These are phyloP conservation scores for Aplysia californica DNA, from an alignment of 1,140 invertebrate species.

Conservation along the genomic window DNA sequence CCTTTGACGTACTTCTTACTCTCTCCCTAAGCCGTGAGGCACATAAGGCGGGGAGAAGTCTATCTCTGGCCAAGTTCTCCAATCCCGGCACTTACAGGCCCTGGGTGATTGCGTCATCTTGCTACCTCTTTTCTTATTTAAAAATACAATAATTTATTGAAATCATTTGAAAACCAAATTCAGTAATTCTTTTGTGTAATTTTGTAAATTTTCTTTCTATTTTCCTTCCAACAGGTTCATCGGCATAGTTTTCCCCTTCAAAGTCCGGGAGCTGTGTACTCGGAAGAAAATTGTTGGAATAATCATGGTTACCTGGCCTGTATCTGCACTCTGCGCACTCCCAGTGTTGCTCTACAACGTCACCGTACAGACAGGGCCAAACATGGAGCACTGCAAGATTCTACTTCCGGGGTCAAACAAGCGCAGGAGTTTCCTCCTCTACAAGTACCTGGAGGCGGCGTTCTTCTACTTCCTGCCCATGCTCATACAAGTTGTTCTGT, in stretches of 20 bases:
- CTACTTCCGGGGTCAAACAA: not conserved
- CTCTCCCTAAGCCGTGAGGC: no score
- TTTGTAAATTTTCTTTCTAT: not conserved
- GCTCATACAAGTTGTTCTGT: constrained; percentile 58
- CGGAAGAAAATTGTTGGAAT: not conserved
- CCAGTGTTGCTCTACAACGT: not conserved
- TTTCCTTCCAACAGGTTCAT: constrained; percentile 62
- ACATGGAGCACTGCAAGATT: not conserved
- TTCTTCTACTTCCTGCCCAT: constrained; percentile 66
- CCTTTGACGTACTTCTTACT: no score
- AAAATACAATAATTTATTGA: not conserved
- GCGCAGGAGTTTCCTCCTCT: constrained; percentile 31
- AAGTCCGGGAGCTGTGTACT: constrained; percentile 63
- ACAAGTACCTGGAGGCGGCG: constrained; percentile 63
- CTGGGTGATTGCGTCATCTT: not conserved
- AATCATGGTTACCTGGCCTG: not conserved
- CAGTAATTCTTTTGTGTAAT: no score
- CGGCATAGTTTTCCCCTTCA: constrained; percentile 65
- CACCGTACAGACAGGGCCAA: not conserved
- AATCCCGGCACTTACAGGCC: not conserved
- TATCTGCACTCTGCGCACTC: not conserved
- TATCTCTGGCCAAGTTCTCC: no score
- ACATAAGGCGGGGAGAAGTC: no score
- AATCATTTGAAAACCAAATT: not conserved
- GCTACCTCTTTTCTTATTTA: not conserved